phyloP scores from a whole-genome alignment of 2,113 vertebrate genomes.

The Limanda limanda region DNA sequence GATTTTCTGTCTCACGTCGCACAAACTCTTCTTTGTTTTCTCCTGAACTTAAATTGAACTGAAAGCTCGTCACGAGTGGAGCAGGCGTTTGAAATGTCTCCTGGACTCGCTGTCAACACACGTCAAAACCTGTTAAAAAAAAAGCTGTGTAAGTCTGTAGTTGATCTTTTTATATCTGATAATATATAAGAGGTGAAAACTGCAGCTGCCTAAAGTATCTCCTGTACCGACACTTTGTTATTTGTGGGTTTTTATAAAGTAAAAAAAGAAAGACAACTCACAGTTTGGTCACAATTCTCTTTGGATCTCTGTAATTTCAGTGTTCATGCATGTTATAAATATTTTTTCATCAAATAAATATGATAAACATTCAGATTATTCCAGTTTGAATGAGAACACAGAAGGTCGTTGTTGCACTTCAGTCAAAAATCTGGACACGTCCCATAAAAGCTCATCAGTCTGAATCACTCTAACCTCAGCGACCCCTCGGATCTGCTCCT shows the following conservation, averaged over 20 bases:
- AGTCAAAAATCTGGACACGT: conserved; percentile 8
- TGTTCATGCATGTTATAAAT: neutral
- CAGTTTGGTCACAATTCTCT: neutral
- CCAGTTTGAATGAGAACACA: neutral
- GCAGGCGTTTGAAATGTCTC: neutral
- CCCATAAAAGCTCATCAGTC: neutral
- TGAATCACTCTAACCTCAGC: neutral
- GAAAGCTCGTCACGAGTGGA: neutral
- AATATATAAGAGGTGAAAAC: neutral
- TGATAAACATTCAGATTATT: conserved; percentile 1
- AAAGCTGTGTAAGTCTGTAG: neutral
- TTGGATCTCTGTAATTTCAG: neutral
- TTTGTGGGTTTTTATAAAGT: neutral
- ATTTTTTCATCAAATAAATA: neutral
- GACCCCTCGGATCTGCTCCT: neutral
- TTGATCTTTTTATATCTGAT: neutral
- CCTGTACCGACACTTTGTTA: neutral
- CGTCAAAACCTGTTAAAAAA: neutral
- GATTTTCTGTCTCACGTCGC: neutral
- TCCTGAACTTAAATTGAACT: neutral
- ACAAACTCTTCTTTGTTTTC: neutral
- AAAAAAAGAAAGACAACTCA: neutral
- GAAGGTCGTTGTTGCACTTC: conserved; percentile 4
- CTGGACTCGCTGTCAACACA: neutral
- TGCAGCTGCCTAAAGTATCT: neutral